Percentiles rank a stretch among this genome's conserved stretches.
These are phyloP conservation scores for Drosophila erecta DNA, from an alignment of 1,140 invertebrate genomes.

Conservation along the genomic window DNA sequence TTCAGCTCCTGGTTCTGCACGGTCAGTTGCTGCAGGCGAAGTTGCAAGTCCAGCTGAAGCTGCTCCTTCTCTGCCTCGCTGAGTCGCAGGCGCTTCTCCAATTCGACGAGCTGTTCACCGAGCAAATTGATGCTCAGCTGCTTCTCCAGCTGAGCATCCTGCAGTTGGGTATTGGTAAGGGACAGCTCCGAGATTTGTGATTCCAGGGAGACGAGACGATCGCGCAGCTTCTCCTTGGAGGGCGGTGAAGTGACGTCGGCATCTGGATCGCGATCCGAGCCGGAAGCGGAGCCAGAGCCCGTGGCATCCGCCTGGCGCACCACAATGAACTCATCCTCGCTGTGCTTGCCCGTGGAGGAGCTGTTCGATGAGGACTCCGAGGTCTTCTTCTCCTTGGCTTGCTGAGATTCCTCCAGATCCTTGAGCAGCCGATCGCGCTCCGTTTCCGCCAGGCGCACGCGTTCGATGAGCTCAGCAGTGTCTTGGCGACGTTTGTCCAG, in stretches of 20 bases:
- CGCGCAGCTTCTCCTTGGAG: slow-evolving; percentile 81
- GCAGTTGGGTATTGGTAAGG: slow-evolving; percentile 77
- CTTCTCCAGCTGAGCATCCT: slow-evolving; percentile 85
- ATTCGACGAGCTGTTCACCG: slow-evolving; percentile 84
- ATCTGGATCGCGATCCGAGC: slow-evolving; percentile 51
- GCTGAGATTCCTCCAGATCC: slow-evolving; percentile 61
- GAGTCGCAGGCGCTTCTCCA: slow-evolving; percentile 69
- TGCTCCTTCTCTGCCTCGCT: slow-evolving; percentile 73
- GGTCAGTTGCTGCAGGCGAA: slow-evolving; percentile 68
- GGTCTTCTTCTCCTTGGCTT: slow-evolving; percentile 72
- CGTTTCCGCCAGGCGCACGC: slow-evolving; percentile 59
- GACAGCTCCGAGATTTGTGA: slow-evolving; percentile 79
- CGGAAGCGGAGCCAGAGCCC: slow-evolving; percentile 25
- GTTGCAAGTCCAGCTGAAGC: slow-evolving; percentile 72
- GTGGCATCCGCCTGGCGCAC: slow-evolving; percentile 69
- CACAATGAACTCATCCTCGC: slow-evolving; percentile 82
- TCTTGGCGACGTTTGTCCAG: slow-evolving; percentile 68
- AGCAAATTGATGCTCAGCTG: slow-evolving; percentile 86
- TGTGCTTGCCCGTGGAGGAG: slow-evolving; percentile 76
- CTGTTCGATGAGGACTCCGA: slow-evolving; percentile 79
- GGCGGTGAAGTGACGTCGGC: slow-evolving; percentile 56
- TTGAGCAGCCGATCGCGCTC: slow-evolving; percentile 52
- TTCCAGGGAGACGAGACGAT: slow-evolving; percentile 85
- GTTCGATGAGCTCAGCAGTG: slow-evolving; percentile 65
- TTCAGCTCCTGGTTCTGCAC: slow-evolving; percentile 76